phyloP scores from a whole-genome alignment of 2,888 invertebrate species.

The Pammene aurita region DNA sequence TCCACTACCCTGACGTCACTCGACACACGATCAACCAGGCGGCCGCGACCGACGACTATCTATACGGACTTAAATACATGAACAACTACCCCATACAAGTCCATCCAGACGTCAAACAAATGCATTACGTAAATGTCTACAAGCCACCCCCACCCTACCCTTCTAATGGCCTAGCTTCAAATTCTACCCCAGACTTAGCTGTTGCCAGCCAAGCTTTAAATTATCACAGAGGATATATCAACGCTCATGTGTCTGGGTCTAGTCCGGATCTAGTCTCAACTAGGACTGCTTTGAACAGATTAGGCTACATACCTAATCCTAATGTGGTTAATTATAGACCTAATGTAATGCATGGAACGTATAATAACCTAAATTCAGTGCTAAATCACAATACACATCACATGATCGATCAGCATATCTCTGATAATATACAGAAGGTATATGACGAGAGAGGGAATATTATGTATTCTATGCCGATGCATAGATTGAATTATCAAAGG shows the following conservation, averaged over 20 bases:
- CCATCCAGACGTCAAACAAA: slow-evolving; percentile 73
- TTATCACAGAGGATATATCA: slow-evolving; percentile 75
- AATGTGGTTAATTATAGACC: slow-evolving; percentile 67
- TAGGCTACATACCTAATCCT: slow-evolving; percentile 67
- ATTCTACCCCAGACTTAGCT: slow-evolving; percentile 93
- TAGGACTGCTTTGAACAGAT: slow-evolving; percentile 83
- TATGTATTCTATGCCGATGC: slow-evolving; percentile 85
- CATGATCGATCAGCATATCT: slow-evolving; percentile 83
- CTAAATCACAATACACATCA: slow-evolving; percentile 79
- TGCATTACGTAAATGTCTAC: slow-evolving; percentile 86
- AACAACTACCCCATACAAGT: slow-evolving; percentile 72
- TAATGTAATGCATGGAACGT: slow-evolving; percentile 85
- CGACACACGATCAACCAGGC: slow-evolving; percentile 73
- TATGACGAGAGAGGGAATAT: slow-evolving; percentile 85
- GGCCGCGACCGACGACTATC: slow-evolving; percentile 64
- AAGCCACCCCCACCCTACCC: slow-evolving; percentile 95
- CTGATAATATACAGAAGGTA: slow-evolving; percentile 84
- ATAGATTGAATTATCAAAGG: slow-evolving; percentile 70
- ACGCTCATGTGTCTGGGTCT: slow-evolving; percentile 87
- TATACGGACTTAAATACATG: slow-evolving; percentile 66
- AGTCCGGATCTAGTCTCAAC: slow-evolving; percentile 91
- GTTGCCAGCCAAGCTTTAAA: slow-evolving; percentile 85
- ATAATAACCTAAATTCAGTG: slow-evolving; percentile 87
- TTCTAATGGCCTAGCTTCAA: slow-evolving; percentile 89
- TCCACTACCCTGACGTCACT: slow-evolving; percentile 87